phyloP scores from a whole-genome alignment of 2,797 vertebrate genomes.

The Phaenicophaeus curvirostris region DNA sequence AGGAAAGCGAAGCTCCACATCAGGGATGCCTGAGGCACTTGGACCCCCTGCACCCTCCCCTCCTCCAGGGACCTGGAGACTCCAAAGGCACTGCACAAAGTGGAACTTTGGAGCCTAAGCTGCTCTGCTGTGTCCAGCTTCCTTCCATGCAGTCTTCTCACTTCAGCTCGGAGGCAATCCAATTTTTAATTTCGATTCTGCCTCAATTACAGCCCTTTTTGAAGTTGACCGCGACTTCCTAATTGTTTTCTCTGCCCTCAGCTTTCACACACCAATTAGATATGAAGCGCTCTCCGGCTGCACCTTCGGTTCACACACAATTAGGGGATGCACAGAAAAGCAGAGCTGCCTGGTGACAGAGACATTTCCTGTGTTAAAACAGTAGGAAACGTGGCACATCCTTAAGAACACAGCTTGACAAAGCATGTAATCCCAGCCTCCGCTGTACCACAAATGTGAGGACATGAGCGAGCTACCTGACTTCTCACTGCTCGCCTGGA shows the following conservation, averaged over 20 bases:
- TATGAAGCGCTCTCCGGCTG: conserved; percentile 4
- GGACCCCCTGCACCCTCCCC: background rate
- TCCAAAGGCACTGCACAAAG: background rate
- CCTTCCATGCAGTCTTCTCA: background rate
- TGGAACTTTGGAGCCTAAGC: background rate
- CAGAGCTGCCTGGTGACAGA: conserved; percentile 9
- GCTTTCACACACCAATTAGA: conserved; percentile 33
- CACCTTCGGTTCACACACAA: conserved; percentile 26
- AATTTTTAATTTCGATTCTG: conserved; percentile 27
- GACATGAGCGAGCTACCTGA: background rate
- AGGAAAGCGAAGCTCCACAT: background rate
- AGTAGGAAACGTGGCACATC: background rate
- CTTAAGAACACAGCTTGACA: conserved; percentile 21
- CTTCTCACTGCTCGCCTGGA: background rate
- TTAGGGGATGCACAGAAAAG: conserved; percentile 1
- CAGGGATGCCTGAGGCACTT: background rate
- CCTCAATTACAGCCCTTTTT: conserved; percentile 26
- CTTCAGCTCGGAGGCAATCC: background rate
- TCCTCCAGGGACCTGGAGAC: background rate
- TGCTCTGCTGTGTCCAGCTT: background rate
- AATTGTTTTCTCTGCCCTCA: conserved; percentile 30
- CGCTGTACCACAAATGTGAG: background rate
- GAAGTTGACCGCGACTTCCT: conserved; percentile 9
- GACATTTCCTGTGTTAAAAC: conserved; percentile 4
- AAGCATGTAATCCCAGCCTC: background rate